phyloP scores from a whole-genome alignment of 2,888 invertebrate species.

The Sipunculus nudus region DNA sequence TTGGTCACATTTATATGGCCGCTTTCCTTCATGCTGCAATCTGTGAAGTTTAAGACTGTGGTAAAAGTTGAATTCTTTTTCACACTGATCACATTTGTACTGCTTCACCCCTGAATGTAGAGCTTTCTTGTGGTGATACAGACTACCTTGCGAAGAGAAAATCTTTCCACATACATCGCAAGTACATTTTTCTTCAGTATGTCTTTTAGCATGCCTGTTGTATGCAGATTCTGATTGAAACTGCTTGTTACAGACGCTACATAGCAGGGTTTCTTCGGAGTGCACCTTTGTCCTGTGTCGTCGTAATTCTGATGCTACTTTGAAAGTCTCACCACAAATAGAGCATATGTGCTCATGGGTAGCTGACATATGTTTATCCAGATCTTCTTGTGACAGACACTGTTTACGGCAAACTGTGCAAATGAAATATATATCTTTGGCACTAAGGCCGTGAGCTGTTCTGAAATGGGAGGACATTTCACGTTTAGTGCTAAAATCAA shows the following conservation, averaged over 20 bases:
- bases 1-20: conserved; percentile 51
- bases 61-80: conserved; percentile 52
- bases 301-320: conserved; percentile 1
- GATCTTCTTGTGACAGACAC: conserved; percentile 1
- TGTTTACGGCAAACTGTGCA: conserved; percentile 10
- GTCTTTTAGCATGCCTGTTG: conserved; percentile 22
- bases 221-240: conserved; percentile 16
- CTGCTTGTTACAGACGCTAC: conserved; percentile 13
- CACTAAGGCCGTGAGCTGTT: neutral
- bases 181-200: conserved; percentile 12
- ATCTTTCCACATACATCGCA: conserved; percentile 55
- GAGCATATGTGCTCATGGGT: conserved; percentile 19
- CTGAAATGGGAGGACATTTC: neutral
- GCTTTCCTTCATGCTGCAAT: conserved; percentile 50
- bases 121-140: conserved; percentile 55
- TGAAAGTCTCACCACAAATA: conserved; percentile 18
- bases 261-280: conserved; percentile 3
- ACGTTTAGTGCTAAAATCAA: neutral
- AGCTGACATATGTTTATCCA: conserved; percentile 4
- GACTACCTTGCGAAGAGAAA: conserved; percentile 49
- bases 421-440: neutral
- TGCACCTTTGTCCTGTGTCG: conserved; percentile 5
- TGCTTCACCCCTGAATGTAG: conserved; percentile 47
- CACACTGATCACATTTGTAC: conserved; percentile 54
- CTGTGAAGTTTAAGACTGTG: conserved; percentile 56